Conservation (phyloP, 2,888 invertebrate species). For the Xanthia icteritia region DNA sequence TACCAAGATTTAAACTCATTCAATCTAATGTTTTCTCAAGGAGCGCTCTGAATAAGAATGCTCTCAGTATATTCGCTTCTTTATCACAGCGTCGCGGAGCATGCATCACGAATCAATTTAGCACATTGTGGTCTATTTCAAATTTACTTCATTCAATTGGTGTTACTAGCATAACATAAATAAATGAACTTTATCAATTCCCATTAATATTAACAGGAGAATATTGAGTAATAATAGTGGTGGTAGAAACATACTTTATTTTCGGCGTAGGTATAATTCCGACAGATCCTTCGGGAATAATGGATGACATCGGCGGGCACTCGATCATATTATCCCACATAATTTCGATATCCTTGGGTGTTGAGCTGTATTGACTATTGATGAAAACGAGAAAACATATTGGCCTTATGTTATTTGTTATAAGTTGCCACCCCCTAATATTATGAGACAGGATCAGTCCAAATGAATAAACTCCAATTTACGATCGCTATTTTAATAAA, state of each 20-base stretch:
- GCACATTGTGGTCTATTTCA: constrained; percentile 71
- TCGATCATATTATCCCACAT: constrained; percentile 61
- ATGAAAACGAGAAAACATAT: constrained; percentile 45
- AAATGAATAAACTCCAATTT: constrained; percentile 24
- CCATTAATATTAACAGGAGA: constrained; percentile 47
- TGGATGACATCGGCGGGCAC: constrained; percentile 52
- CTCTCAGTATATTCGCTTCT: constrained; percentile 46
- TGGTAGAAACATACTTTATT: constrained; percentile 44
- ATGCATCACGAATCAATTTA: constrained; percentile 73
- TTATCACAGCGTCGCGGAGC: constrained; percentile 56
- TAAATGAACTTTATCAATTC: constrained; percentile 39
- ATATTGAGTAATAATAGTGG: constrained; percentile 39
- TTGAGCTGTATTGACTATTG: constrained; percentile 27
- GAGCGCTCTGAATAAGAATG: constrained; percentile 28
- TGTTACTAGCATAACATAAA: constrained; percentile 51
- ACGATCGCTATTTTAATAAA: constrained; percentile 8
- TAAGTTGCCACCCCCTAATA: background rate
- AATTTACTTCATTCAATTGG: constrained; percentile 61
- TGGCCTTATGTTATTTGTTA: constrained; percentile 16
- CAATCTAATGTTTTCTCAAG: constrained; percentile 9
- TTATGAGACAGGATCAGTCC: background rate
- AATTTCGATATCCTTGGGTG: constrained; percentile 47
- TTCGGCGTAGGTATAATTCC: constrained; percentile 45
- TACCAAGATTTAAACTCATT: constrained; percentile 17
- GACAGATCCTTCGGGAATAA: constrained; percentile 56